Evolutionary conservation across 2,888 invertebrate species (phyloP), one percentile per base, ranked within the genome.

Genomic region (Drosophila nr. perissopoda): DNA sequence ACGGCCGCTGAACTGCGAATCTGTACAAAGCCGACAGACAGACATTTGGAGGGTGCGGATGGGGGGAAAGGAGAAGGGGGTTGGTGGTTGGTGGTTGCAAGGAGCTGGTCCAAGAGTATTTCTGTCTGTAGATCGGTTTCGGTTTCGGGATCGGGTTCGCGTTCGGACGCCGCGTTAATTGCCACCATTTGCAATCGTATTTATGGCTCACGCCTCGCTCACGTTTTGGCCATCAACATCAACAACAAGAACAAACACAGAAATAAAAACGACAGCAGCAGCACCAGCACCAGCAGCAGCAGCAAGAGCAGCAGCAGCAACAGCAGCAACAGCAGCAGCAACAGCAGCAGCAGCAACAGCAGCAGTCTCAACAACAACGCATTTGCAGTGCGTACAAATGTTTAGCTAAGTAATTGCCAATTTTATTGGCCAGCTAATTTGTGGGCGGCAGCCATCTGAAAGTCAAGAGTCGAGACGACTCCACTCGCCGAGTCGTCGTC

Each of bases 191-290:
- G 82, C 84, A 87, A 84, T 87, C 70, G 80, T 88, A 83, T 87
- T 87, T 87, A 86, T 86, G 86, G 88, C 83, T 88, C 88, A 84
- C 84, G 88, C 86, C 80, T 81, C 77, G 78, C 87, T 87, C 86
- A 87, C 86, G 86, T 87, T 87, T 87, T 86, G 82, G 83, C 86
- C 83, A 85, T 85, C 79, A 79, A 74, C 71, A 52, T 60, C 73
- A 73, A 38, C 76, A 36, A 25, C 70, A 83, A 33, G 69, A 61
- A 38, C 75, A 53, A 48, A 61, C 58, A n/a, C 67, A 51, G 11
- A 79, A 65, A 33, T 67, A 65, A 7, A 52, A 54, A 18, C 66
- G 52, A 5, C 65, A 60, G 29, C 65, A 75, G 29, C 67, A 66
- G 11, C 81, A 85, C 70, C 79, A 79, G 56, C 72, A 46, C 11